Evolutionary conservation across 2,797 vertebrate genomes (phyloP).

Genomic region (Prionace glauca): DNA sequence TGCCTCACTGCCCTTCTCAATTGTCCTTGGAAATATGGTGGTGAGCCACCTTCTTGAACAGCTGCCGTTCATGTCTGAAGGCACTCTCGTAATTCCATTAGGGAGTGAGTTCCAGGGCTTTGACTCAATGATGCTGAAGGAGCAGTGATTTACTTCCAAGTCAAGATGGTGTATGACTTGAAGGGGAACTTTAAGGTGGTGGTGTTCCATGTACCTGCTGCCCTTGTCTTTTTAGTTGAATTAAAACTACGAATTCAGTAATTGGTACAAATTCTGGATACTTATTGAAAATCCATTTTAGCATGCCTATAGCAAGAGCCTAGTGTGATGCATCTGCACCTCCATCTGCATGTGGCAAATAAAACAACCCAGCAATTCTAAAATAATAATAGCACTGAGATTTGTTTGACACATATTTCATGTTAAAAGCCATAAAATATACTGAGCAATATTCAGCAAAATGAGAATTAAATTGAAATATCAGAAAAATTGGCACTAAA

Average conservation of each 20-base stretch:
- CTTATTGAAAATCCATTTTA: not conserved
- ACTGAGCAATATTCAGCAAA: not conserved
- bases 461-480: conserved; percentile 8
- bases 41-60: no score
- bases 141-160: no score
- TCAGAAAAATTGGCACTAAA: not conserved
- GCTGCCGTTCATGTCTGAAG: no score
- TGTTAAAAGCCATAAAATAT: not conserved
- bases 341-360: not conserved
- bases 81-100: no score
- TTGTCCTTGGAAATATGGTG: no score
- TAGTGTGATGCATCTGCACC: not conserved
- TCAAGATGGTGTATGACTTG: no score
- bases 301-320: not conserved
- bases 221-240: not conserved
- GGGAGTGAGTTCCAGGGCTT: no score
- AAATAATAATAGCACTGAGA: not conserved
- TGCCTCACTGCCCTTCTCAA: no score
- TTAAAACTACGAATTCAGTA: not conserved
- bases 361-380: not conserved
- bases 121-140: no score
- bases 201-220: no score
- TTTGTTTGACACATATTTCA: not conserved
- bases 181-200: no score
- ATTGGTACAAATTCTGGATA: not conserved